Evolutionary conservation across 1,140 invertebrate species (phyloP).

Genomic region (Psilanteris sp.): DNA sequence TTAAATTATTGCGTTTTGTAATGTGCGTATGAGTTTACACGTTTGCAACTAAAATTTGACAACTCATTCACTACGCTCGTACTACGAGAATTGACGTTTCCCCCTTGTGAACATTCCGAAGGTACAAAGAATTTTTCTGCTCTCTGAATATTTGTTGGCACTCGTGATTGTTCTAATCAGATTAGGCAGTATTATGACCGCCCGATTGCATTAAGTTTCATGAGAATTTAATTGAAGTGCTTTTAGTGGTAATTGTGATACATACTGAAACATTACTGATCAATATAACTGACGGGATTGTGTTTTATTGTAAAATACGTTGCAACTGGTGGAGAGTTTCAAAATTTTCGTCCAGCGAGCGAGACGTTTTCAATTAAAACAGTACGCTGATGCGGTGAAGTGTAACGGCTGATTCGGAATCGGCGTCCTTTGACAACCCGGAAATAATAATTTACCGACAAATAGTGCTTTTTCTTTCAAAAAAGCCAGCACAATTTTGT

Average conservation of each 20-base stretch:
- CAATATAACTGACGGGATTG: constrained; percentile 57
- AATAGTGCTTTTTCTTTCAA: too few relatives aligned
- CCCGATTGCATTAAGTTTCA: constrained; percentile 70
- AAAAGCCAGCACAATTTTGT: too few relatives aligned
- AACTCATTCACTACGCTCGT: constrained; percentile 49
- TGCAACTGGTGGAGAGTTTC: constrained; percentile 14
- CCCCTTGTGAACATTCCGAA: constrained; percentile 45
- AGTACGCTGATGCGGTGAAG: too few relatives aligned
- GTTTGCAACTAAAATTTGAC: constrained; percentile 12
- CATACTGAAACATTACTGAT: constrained; percentile 69
- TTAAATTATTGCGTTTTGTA: too few relatives aligned
- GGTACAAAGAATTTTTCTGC: constrained; percentile 33
- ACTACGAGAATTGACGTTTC: constrained; percentile 60
- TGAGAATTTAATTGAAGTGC: constrained; percentile 73
- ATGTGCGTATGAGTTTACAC: too few relatives aligned
- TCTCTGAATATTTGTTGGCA: constrained; percentile 42
- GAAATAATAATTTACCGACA: too few relatives aligned
- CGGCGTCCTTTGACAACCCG: too few relatives aligned
- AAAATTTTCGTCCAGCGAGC: constrained; percentile 4
- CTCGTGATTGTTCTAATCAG: constrained; percentile 56
- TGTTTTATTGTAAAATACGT: constrained; percentile 30
- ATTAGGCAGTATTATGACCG: constrained; percentile 60
- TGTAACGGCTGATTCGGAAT: too few relatives aligned
- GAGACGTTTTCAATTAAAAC: constrained; percentile 27
- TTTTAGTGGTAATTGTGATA: constrained; percentile 74